phyloP scores from a whole-genome alignment of 2,888 invertebrate genomes.

The Dermolepida albohirtum region DNA sequence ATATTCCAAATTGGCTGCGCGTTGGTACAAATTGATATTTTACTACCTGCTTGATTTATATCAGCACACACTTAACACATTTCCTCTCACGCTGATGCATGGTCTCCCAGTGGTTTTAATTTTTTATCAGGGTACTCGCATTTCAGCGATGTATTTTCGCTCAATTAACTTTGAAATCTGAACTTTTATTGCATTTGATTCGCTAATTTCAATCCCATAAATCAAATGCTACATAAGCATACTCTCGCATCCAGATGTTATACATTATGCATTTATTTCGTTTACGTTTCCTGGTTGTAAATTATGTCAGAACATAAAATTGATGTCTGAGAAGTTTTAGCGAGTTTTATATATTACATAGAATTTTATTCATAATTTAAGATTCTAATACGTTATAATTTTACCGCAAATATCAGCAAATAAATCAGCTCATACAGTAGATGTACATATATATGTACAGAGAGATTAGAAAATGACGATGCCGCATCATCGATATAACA shows the following conservation, averaged over 20 bases:
- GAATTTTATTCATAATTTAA: too few relatives aligned
- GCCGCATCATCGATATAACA: too few relatives aligned
- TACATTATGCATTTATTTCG: conserved; percentile 10
- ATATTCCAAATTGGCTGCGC: conserved; percentile 29
- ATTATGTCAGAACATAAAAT: background rate
- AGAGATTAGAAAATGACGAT: too few relatives aligned
- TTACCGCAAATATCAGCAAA: too few relatives aligned
- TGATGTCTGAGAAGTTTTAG: too few relatives aligned
- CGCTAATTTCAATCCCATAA: conserved; percentile 23
- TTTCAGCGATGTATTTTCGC: conserved; percentile 30
- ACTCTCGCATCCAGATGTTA: conserved; percentile 13
- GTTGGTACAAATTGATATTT: conserved; percentile 33
- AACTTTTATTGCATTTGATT: conserved; percentile 25
- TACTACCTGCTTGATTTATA: conserved; percentile 36
- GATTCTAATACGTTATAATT: too few relatives aligned
- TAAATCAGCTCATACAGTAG: too few relatives aligned
- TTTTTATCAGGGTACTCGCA: conserved; percentile 27
- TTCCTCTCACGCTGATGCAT: conserved; percentile 28
- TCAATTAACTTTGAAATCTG: conserved; percentile 30
- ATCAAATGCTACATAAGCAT: conserved; percentile 19
- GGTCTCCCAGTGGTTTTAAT: conserved; percentile 25
- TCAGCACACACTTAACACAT: conserved; percentile 16
- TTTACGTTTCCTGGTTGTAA: conserved; percentile 16
- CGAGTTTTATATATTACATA: too few relatives aligned
- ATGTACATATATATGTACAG: too few relatives aligned